Conservation (phyloP, 2,797 vertebrate genomes). For the Paedocypris micromegethes region DNA sequence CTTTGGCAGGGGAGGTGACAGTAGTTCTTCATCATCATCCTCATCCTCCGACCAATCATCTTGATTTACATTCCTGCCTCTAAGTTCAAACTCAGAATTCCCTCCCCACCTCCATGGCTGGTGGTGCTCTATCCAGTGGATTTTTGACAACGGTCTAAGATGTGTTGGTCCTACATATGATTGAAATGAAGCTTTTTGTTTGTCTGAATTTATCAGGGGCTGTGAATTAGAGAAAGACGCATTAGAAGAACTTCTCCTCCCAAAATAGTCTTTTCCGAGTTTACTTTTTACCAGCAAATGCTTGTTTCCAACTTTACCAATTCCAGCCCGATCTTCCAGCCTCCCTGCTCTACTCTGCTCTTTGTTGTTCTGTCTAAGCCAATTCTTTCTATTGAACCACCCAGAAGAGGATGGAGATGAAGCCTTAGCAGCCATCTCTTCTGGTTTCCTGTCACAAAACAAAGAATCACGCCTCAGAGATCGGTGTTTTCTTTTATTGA, state of each 20-base stretch:
- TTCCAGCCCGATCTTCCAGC: conserved; percentile 53
- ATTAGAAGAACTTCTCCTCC: conserved; percentile 47
- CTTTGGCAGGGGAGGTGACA: conserved; percentile 38
- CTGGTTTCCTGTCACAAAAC: conserved; percentile 62
- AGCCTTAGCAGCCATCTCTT: conserved; percentile 71
- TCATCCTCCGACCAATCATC: conserved; percentile 57
- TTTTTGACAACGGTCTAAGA: conserved; percentile 67
- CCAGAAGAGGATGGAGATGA: conserved; percentile 80
- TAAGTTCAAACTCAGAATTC: conserved; percentile 50
- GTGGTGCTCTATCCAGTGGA: conserved; percentile 61
- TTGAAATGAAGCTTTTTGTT: conserved; percentile 73
- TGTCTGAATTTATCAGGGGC: conserved; percentile 74
- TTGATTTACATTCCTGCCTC: conserved; percentile 52
- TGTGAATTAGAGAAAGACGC: conserved; percentile 64
- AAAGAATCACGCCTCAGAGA: conserved; percentile 80
- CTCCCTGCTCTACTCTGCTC: conserved; percentile 56
- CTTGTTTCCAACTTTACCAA: conserved; percentile 50
- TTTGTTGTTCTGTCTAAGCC: conserved; percentile 82
- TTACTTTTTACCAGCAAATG: conserved; percentile 35
- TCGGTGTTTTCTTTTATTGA: conserved; percentile 90
- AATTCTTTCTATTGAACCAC: conserved; percentile 81
- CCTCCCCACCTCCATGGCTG: conserved; percentile 63
- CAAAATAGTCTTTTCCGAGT: conserved; percentile 26
- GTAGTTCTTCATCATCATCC: conserved; percentile 59
- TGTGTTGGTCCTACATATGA: conserved; percentile 74